Conservation (phyloP, 2,888 invertebrate species). For the Cetonia aurata region DNA sequence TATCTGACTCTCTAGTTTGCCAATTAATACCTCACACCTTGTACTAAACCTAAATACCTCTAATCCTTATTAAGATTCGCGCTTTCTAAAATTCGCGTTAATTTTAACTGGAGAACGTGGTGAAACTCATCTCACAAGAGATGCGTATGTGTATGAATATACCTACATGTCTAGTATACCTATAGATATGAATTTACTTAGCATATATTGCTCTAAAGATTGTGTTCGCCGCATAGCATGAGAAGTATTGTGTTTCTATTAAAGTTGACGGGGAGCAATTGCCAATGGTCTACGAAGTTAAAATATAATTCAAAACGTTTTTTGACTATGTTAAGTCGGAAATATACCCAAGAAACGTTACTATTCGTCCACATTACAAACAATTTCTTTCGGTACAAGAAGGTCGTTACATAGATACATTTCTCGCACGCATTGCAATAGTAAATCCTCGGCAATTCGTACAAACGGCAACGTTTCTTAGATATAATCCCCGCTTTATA, state of each 20-base stretch:
- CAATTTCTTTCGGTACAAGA: too few species aligned
- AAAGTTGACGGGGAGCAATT: background rate
- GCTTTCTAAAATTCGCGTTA: constrained; percentile 31
- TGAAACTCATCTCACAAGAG: constrained; percentile 1
- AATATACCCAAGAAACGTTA: background rate
- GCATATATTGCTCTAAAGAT: background rate
- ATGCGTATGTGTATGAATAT: background rate
- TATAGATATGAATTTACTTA: too few species aligned
- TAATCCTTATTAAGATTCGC: background rate
- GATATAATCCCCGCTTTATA: too few species aligned
- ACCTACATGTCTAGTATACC: background rate
- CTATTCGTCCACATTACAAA: too few species aligned
- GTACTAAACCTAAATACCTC: constrained; percentile 17
- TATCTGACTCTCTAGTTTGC: constrained; percentile 2
- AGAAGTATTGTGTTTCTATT: background rate
- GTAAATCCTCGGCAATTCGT: too few species aligned
- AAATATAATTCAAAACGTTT: constrained; percentile 13
- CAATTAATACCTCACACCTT: constrained; percentile 21
- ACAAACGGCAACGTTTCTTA: too few species aligned
- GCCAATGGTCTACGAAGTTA: background rate
- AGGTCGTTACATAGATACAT: too few species aligned
- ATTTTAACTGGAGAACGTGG: constrained; percentile 9
- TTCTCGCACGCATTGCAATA: too few species aligned
- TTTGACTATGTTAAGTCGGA: too few species aligned
- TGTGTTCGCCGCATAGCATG: background rate